Evolutionary conservation across 1,140 invertebrate genomes (phyloP).

Genomic region (Drosophila takahashii): DNA sequence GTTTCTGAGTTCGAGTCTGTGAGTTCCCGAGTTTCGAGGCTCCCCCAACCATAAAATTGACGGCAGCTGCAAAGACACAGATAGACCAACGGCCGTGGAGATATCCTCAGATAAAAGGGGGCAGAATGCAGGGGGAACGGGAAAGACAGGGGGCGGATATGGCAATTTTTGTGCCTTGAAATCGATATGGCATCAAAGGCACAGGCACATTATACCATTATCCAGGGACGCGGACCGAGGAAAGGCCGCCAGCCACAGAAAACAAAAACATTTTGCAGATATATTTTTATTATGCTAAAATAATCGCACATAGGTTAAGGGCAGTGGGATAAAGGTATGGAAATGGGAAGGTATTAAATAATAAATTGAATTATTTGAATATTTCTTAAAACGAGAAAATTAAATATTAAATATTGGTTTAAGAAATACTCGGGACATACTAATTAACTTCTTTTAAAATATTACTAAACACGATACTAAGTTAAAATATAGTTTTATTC

Average conservation of each 20-base stretch:
- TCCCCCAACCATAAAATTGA: conserved; percentile 49
- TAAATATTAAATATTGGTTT: too few relatives aligned
- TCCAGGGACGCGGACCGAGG: conserved; percentile 51
- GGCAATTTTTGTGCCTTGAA: conserved; percentile 77
- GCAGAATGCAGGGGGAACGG: background rate
- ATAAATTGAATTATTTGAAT: too few relatives aligned
- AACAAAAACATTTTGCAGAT: conserved; percentile 68
- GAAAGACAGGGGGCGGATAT: conserved; percentile 68
- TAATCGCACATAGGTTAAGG: conserved; percentile 72
- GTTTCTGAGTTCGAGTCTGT: conserved; percentile 10
- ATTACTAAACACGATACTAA: too few relatives aligned
- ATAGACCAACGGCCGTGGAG: conserved; percentile 27
- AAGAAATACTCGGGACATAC: too few relatives aligned
- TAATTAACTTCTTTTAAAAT: too few relatives aligned
- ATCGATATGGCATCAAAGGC: conserved; percentile 80
- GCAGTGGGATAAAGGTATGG: conserved; percentile 7
- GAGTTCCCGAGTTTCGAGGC: conserved; percentile 5
- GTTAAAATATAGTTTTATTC: too few relatives aligned
- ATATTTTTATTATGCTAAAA: conserved; percentile 83
- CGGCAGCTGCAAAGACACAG: conserved; percentile 62
- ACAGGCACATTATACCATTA: conserved; percentile 78
- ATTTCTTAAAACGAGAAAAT: too few relatives aligned
- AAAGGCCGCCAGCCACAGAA: conserved; percentile 42
- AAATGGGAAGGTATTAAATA: background rate
- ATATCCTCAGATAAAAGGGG: background rate